Base-by-base conservation (phyloP, 2,888 invertebrate genomes). In the Crepidodera aurea region DNA sequence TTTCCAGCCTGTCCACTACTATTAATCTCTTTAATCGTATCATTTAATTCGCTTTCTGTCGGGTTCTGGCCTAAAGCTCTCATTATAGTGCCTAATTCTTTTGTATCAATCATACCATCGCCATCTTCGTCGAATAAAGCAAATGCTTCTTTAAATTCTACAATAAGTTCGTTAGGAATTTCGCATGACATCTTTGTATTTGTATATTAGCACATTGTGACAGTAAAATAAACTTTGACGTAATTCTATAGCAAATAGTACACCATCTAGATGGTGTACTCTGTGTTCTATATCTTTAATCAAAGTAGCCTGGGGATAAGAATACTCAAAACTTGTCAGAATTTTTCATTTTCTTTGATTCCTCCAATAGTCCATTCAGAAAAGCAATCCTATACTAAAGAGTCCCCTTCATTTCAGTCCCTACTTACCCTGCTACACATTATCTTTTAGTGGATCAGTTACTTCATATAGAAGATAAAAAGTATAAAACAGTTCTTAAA, bases 11-110 rank as follows among this genome's bases (percentile, higher is more conserved):
- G 7, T 18, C 7, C 7, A 10, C 18, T 8, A 2, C 2, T 32
- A 10, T 32, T 55, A 19, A 44, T 15, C 39, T 48, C 57, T 18
- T 27, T 48, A 15, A 48, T 48, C 48, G 27, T 48, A 29, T 27
- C 48, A 6, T 48, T 13, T n/a, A 57, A 18, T 39, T 57, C 57
- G n/a, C 15, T 44, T 39, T 57, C 57, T 6, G 57, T 57, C 5
- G 57, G 57, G 18, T 57, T 57, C n/a, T 57, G 57, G 0, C 57
- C 57, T 8, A 57, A 27, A n/a, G 57, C 48, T 48, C 57, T 13
- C 57, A 57, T 57, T 16, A 57, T 27, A n/a, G 48, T 48, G 1
- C 57, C 57, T 19, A 57, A 25, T 48, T 57, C 37, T 22, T 29
- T 22, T 12, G 50, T 57, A 6, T 22, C 13, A 27, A 57, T 37